Evolutionary conservation across 2,797 vertebrate genomes (phyloP).

Genomic region (Cyprinodon diabolis): DNA sequence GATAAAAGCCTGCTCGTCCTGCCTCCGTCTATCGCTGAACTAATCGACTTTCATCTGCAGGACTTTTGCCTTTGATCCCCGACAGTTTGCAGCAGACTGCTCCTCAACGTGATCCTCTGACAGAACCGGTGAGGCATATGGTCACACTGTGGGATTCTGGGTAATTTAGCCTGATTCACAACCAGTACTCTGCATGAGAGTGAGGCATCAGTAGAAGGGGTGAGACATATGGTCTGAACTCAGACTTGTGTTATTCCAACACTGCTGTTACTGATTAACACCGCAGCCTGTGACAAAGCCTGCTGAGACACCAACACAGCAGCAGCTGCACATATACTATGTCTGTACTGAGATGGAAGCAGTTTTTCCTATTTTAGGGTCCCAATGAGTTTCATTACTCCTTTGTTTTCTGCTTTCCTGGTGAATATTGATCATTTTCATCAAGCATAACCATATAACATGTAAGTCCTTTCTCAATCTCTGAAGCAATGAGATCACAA

Average conservation of each 20-base stretch:
- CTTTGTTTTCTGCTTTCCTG: background rate
- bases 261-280: conserved; percentile 6
- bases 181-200: conserved; percentile 28
- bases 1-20: conserved; percentile 20
- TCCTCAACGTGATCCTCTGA: conserved; percentile 47
- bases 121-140: conserved; percentile 57
- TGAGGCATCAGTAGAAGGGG: conserved; percentile 39
- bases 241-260: background rate
- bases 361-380: background rate
- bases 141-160: conserved; percentile 62
- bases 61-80: conserved; percentile 55
- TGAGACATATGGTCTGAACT: conserved; percentile 18
- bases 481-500: no score
- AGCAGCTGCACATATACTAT: background rate
- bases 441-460: background rate
- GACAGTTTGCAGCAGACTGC: conserved; percentile 52
- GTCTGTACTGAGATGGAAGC: background rate
- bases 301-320: background rate
- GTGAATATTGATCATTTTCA: background rate
- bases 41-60: conserved; percentile 45
- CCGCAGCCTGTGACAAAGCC: background rate
- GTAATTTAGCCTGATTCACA: conserved; percentile 47
- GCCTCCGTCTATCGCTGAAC: conserved; percentile 11
- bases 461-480: no score
- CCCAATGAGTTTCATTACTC: no score